Percentiles rank a stretch among this genome's conserved stretches.
phyloP scores from a whole-genome alignment of 2,113 vertebrate species.

The Bubo bubo region DNA sequence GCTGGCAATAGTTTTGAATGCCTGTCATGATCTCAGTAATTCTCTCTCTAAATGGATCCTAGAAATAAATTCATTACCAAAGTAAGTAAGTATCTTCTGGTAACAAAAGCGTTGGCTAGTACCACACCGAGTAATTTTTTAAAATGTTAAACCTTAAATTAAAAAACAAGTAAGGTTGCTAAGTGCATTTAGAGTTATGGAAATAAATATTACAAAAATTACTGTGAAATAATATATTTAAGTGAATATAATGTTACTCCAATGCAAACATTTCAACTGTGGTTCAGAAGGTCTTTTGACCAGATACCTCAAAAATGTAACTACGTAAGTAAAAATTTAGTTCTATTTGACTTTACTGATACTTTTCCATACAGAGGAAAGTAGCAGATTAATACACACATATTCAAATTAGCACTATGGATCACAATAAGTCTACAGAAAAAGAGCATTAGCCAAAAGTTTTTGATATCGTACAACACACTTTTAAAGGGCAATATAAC shows the following conservation, averaged over 20 bases:
- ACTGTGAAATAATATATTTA: not conserved
- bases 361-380: not conserved
- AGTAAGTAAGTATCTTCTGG: not conserved
- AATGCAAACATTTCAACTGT: not conserved
- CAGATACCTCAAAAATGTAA: conserved; percentile 3
- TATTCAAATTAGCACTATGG: not conserved
- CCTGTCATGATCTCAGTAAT: conserved; percentile 87
- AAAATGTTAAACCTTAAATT: not conserved
- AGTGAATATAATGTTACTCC: not conserved
- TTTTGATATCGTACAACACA: not conserved
- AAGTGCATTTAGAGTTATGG: not conserved
- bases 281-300: not conserved
- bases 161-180: not conserved
- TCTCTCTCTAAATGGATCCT: conserved; percentile 92
- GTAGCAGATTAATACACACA: not conserved
- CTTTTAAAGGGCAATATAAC: not conserved
- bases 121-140: not conserved
- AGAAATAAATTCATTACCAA: conserved; percentile 55
- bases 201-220: not conserved
- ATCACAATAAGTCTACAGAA: not conserved
- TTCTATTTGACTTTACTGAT: not conserved
- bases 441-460: not conserved
- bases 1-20: conserved; percentile 83
- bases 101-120: not conserved
- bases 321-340: not conserved